Conservation (phyloP, 2,888 invertebrate species). For the Sarcophaga carnaria region DNA sequence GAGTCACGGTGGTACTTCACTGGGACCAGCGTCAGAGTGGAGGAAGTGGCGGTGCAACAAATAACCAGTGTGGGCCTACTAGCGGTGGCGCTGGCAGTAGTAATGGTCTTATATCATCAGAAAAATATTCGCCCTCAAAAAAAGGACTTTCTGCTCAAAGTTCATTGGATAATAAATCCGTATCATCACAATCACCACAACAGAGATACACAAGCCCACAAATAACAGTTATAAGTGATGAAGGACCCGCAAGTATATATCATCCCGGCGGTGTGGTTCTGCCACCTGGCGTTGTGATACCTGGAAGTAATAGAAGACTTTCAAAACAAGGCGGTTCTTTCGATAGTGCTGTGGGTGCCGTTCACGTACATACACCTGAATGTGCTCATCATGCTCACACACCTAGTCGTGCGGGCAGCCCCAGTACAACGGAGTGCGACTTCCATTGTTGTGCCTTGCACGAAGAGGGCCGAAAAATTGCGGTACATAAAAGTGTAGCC, state of each 20-base stretch:
- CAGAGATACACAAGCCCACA: constrained; percentile 88
- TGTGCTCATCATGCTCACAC: constrained; percentile 88
- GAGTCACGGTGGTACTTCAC: constrained; percentile 97
- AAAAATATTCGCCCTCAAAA: constrained; percentile 82
- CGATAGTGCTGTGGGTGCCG: constrained; percentile 86
- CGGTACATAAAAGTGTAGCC: constrained; percentile 95
- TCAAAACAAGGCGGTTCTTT: constrained; percentile 86
- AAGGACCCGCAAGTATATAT: constrained; percentile 86
- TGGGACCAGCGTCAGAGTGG: constrained; percentile 94
- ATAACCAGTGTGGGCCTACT: constrained; percentile 79
- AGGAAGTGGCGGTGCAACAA: constrained; percentile 81
- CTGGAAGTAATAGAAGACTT: constrained; percentile 81
- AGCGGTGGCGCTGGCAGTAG: constrained; percentile 78
- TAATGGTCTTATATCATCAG: constrained; percentile 79
- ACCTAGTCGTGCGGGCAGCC: constrained; percentile 87
- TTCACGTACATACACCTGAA: constrained; percentile 92
- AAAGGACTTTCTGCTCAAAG: constrained; percentile 83
- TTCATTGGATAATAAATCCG: constrained; percentile 86
- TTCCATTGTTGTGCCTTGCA: constrained; percentile 97
- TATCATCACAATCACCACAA: constrained; percentile 80
- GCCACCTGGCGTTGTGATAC: constrained; percentile 79
- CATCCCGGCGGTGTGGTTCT: constrained; percentile 79
- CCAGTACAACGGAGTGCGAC: constrained; percentile 91
- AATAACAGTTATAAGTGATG: constrained; percentile 97
- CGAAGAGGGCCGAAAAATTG: constrained; percentile 95